A percentile compares a stretch with the other conserved stretches of the same genome.
phyloP scores from a whole-genome alignment of 2,797 vertebrate genomes.

The Aplochiton taeniatus region DNA sequence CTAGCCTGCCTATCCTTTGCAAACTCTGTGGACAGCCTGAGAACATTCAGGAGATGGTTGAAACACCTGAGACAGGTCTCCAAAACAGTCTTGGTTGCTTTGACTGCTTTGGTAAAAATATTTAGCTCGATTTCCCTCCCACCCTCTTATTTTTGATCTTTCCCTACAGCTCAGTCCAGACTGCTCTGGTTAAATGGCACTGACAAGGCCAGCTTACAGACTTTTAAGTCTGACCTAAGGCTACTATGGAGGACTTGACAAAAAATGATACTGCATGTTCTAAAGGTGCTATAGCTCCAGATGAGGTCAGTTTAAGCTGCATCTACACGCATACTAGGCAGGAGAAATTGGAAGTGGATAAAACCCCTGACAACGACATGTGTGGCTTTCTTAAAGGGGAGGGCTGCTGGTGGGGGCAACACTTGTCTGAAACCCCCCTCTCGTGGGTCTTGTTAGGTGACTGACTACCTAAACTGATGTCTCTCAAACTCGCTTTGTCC shows the following conservation, averaged over 20 bases:
- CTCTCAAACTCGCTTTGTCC: conserved; percentile 63
- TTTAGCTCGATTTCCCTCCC: conserved; percentile 13
- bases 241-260: conserved; percentile 25
- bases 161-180: conserved; percentile 11
- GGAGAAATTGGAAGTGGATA: neutral
- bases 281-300: conserved; percentile 43
- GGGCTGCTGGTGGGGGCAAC: conserved; percentile 29
- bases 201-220: conserved; percentile 38
- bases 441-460: conserved; percentile 21
- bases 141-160: conserved; percentile 13
- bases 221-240: conserved; percentile 44
- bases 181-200: conserved; percentile 31
- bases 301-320: conserved; percentile 54
- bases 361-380: neutral
- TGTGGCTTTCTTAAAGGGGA: neutral
- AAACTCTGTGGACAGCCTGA: neutral
- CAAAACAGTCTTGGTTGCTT: neutral
- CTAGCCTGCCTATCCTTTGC: neutral
- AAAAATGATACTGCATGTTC: conserved; percentile 34
- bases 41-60: neutral
- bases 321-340: conserved; percentile 35
- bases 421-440: conserved; percentile 45
- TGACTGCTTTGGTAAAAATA: neutral
- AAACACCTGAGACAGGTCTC: neutral
- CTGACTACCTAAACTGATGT: conserved; percentile 60